A percentile compares a stretch with the other conserved stretches of the same genome.
These are phyloP conservation scores for Cochlearius cochlearius DNA, from an alignment of 2,113 vertebrate genomes.

Conservation along the genomic window DNA sequence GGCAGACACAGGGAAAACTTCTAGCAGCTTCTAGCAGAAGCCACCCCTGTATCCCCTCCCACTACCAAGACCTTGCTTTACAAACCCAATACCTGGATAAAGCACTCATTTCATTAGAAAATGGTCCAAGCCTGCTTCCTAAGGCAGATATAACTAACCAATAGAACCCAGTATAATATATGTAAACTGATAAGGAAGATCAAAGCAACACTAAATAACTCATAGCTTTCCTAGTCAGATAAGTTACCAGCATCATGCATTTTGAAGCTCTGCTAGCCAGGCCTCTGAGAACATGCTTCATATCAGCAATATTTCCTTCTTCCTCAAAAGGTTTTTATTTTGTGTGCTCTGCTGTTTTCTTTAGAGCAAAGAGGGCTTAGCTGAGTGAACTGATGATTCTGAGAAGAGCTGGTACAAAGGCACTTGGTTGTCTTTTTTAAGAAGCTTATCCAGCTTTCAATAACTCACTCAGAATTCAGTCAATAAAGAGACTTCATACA, in stretches of 20 bases:
- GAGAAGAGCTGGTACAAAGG: not conserved
- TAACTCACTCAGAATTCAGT: not conserved
- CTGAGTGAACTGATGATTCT: not conserved
- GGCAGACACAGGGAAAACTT: no score
- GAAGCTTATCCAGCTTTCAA: slow-evolving; percentile 9
- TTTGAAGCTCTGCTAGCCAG: not conserved
- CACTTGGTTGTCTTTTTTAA: not conserved
- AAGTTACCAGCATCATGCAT: not conserved
- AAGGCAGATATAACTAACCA: not conserved
- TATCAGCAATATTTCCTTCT: not conserved
- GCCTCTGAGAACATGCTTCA: not conserved
- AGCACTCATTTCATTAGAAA: not conserved
- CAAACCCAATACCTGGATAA: no score
- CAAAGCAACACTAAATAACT: not conserved
- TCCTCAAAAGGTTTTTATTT: not conserved
- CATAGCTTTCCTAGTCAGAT: not conserved
- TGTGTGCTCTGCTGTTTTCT: not conserved
- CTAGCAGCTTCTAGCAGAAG: no score
- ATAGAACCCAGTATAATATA: not conserved
- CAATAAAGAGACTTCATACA: not conserved
- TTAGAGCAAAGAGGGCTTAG: not conserved
- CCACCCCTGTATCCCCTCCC: no score
- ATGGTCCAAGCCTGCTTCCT: not conserved
- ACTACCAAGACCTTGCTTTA: no score
- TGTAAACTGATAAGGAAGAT: not conserved